A percentile compares a stretch with the other conserved stretches of the same genome.
Evolutionary conservation across 2,113 vertebrate genomes (phyloP).

Genomic region (Thalassarche chlororhynchos): DNA sequence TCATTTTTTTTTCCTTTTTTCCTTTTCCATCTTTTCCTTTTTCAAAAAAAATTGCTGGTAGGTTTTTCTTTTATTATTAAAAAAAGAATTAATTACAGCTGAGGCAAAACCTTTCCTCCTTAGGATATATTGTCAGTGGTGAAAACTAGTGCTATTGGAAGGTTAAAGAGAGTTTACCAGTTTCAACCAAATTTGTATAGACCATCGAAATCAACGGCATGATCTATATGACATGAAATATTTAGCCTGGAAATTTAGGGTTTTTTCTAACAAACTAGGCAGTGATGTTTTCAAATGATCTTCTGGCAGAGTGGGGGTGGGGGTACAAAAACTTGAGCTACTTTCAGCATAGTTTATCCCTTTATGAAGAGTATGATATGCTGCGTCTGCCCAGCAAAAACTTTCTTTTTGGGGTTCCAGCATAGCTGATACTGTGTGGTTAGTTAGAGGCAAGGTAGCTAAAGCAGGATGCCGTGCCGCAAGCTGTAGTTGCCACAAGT

Average conservation of each 20-base stretch:
- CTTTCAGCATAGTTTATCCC: background rate
- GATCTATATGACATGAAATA: background rate
- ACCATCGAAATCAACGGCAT: rapidly evolving
- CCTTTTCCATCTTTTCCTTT: background rate
- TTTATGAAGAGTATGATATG: background rate
- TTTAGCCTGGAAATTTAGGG: background rate
- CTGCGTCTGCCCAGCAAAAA: background rate
- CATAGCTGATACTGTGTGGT: background rate
- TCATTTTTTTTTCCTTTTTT: background rate
- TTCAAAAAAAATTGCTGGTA: background rate
- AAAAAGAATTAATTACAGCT: background rate
- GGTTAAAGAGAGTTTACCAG: background rate
- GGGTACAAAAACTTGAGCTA: background rate
- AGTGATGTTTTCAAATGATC: background rate
- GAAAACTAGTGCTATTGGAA: background rate
- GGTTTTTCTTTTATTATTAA: background rate
- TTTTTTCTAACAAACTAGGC: background rate
- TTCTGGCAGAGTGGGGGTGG: background rate
- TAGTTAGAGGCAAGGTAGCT: background rate
- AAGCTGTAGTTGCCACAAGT: background rate
- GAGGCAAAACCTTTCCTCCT: background rate
- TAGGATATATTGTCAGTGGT: background rate
- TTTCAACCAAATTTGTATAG: background rate
- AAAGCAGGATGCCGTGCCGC: background rate
- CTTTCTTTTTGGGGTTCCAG: background rate